Conservation (phyloP, 2,888 invertebrate genomes). For the Drosophila algonquin region DNA sequence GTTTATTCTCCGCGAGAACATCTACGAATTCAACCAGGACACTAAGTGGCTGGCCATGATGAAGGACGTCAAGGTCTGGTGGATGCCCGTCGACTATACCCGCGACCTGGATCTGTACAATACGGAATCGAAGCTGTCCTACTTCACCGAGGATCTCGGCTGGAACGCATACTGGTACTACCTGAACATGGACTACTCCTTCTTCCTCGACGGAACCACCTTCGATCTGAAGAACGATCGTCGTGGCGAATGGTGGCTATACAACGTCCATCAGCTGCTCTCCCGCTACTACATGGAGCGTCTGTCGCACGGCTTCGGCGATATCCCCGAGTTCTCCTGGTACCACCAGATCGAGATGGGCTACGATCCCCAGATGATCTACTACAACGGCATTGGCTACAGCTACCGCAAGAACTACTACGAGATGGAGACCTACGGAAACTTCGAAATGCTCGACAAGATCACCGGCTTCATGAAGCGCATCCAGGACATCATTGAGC, state of each 20-base stretch:
- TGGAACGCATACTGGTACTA: conserved; percentile 88
- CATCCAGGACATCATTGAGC: conserved; percentile 85
- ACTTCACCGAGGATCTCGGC: conserved; percentile 90
- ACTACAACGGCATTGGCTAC: conserved; percentile 88
- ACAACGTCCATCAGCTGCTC: conserved; percentile 88
- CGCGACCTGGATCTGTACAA: conserved; percentile 84
- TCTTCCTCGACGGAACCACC: conserved; percentile 86
- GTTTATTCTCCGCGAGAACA: conserved; percentile 76
- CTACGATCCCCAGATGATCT: conserved; percentile 87
- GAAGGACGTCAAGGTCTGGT: conserved; percentile 76
- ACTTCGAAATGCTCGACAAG: conserved; percentile 75
- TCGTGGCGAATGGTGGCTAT: conserved; percentile 88
- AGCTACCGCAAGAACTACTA: conserved; percentile 87
- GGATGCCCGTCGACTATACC: conserved; percentile 86
- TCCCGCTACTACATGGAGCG: conserved; percentile 91
- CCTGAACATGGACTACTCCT: conserved; percentile 86
- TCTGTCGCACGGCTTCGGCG: conserved; percentile 88
- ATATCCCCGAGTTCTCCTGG: conserved; percentile 86
- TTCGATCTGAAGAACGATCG: conserved; percentile 85
- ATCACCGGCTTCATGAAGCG: conserved; percentile 82
- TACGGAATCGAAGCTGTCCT: conserved; percentile 86
- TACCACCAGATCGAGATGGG: conserved; percentile 86
- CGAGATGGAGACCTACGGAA: conserved; percentile 84
- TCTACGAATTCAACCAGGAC: conserved; percentile 66
- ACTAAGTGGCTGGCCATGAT: conserved; percentile 67